A percentile compares a stretch with the other conserved stretches of the same genome.
Evolutionary conservation across 2,888 invertebrate genomes (phyloP).

Genomic region (Drosophila flavopinicola): DNA sequence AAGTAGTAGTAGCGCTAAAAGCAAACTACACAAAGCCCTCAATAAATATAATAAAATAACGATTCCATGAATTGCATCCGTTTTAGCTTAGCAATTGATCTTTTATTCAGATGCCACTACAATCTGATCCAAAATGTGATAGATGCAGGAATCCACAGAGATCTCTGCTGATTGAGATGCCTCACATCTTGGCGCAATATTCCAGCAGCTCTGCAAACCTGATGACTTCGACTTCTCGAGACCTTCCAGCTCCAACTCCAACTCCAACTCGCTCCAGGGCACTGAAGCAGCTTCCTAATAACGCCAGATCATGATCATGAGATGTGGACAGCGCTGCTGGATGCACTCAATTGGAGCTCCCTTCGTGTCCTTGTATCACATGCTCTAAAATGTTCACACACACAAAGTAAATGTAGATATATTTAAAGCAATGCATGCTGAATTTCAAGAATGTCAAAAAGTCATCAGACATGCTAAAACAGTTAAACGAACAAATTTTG

Average conservation of each 20-base stretch:
- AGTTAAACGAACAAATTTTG: slow-evolving; percentile 29
- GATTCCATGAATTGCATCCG: no score
- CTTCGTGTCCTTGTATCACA: slow-evolving; percentile 20
- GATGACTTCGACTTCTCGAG: no score
- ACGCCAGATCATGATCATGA: background rate
- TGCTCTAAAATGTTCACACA: slow-evolving; percentile 40
- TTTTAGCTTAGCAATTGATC: no score
- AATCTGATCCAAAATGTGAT: background rate
- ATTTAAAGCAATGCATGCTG: slow-evolving; percentile 58
- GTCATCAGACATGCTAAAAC: slow-evolving; percentile 45
- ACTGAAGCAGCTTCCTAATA: background rate
- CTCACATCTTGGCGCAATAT: background rate
- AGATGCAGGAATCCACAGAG: no score
- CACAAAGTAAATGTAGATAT: slow-evolving; percentile 43
- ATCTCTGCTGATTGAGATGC: background rate
- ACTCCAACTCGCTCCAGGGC: no score
- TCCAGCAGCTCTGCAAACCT: no score
- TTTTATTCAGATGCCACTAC: background rate
- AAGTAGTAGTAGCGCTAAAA: no score
- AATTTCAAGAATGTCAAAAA: slow-evolving; percentile 39
- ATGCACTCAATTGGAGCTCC: slow-evolving; percentile 9
- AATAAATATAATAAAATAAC: no score
- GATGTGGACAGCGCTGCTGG: no score
- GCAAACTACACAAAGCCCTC: no score
- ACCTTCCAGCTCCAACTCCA: no score